Evolutionary conservation across 2,113 vertebrate genomes (phyloP).

Genomic region (Hylia prasina): DNA sequence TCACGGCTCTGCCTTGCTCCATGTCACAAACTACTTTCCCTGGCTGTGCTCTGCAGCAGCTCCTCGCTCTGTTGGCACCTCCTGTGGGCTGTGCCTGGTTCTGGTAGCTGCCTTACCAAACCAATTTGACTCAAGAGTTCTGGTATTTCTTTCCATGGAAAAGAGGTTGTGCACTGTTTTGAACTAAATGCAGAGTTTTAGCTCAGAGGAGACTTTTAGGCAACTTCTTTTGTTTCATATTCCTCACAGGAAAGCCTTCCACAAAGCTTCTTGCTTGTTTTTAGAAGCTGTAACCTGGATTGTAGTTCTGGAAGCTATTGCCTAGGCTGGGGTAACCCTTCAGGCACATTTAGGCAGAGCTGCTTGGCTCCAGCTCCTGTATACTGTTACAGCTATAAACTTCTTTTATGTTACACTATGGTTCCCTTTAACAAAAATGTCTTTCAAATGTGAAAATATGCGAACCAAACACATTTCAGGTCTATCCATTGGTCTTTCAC

Average conservation of each 20-base stretch:
- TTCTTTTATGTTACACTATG: background rate
- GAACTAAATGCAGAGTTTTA: background rate
- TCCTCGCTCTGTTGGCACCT: background rate
- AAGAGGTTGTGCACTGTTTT: background rate
- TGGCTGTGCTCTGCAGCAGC: background rate
- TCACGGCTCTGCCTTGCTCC: background rate
- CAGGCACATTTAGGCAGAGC: slow-evolving; percentile 14
- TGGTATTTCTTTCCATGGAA: background rate
- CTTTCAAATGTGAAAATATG: slow-evolving; percentile 29
- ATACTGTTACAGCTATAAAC: slow-evolving; percentile 43
- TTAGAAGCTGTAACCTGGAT: slow-evolving; percentile 4
- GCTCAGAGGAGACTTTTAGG: background rate
- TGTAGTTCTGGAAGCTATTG: slow-evolving; percentile 39
- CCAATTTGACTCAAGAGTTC: background rate
- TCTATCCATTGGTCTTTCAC: background rate
- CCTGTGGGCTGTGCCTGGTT: background rate
- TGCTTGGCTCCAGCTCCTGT: slow-evolving; percentile 19
- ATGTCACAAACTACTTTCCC: background rate
- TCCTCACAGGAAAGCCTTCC: background rate
- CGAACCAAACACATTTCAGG: slow-evolving; percentile 11
- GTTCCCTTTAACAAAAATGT: slow-evolving; percentile 7
- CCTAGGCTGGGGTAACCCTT: slow-evolving; percentile 26
- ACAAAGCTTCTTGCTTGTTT: slow-evolving; percentile 23
- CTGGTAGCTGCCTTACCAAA: background rate
- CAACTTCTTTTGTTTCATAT: slow-evolving; percentile 23